Evolutionary conservation across 2,113 vertebrate species (phyloP).

Genomic region (Coptodon rendalli): DNA sequence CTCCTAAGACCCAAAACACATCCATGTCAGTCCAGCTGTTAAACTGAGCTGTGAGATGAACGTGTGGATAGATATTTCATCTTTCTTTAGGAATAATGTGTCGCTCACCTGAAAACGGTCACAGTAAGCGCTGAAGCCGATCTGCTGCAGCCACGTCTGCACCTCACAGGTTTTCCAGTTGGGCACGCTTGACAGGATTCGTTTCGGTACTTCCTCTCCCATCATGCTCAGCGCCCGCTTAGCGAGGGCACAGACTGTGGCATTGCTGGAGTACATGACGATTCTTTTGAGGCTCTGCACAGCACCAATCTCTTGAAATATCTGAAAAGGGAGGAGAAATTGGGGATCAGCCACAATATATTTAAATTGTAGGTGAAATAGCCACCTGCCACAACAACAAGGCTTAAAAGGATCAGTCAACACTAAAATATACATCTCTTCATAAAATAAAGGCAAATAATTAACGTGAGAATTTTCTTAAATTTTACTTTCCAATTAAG

Average conservation of each 20-base stretch:
- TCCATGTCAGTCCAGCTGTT: neutral
- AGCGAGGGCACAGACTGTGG: constrained; percentile 82
- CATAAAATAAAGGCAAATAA: neutral
- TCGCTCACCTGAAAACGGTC: constrained; percentile 79
- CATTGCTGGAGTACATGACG: constrained; percentile 89
- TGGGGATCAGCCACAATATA: neutral
- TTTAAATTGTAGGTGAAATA: neutral
- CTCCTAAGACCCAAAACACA: neutral
- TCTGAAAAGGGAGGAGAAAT: constrained; percentile 61
- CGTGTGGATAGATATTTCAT: fast-evolving
- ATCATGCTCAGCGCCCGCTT: constrained; percentile 84
- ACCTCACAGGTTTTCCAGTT: constrained; percentile 94
- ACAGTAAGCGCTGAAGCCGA: constrained; percentile 83
- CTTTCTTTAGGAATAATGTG: neutral
- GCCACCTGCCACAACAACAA: neutral
- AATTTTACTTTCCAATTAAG: neutral
- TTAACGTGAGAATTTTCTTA: neutral
- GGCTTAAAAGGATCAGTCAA: neutral
- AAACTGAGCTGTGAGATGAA: neutral
- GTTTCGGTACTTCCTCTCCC: constrained; percentile 85
- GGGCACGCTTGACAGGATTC: constrained; percentile 84
- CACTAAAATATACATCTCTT: neutral
- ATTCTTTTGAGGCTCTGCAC: constrained; percentile 92
- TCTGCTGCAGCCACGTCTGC: constrained; percentile 93
- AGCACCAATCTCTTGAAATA: constrained; percentile 92